These are phyloP conservation scores for Pagetopsis macropterus DNA, from an alignment of 2,797 vertebrate species.

Conservation along the genomic window DNA sequence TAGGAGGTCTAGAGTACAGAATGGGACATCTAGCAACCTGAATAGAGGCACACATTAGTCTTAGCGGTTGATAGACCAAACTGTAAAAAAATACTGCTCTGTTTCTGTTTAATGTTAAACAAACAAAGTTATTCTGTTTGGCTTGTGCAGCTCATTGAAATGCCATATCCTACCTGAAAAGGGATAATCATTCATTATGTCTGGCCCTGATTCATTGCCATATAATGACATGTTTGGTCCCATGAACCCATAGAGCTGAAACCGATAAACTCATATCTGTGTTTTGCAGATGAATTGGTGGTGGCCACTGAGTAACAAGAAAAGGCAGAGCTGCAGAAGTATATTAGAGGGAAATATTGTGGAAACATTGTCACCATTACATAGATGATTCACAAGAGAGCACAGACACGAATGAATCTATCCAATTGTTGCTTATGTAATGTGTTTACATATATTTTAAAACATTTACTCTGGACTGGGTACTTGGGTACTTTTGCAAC, in stretches of 20 bases:
- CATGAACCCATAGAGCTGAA: neutral
- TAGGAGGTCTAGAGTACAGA: slow-evolving; percentile 1
- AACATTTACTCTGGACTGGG: neutral
- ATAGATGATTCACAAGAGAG: neutral
- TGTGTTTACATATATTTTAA: neutral
- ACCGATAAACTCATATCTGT: neutral
- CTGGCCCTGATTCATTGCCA: neutral
- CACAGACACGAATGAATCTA: neutral
- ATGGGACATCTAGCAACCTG: neutral
- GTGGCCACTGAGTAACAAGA: neutral
- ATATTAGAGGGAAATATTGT: neutral
- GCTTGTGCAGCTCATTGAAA: neutral
- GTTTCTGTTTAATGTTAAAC: neutral
- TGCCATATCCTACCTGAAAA: neutral
- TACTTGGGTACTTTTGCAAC: neutral
- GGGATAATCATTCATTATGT: neutral
- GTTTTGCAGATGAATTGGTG: neutral
- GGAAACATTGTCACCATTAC: neutral
- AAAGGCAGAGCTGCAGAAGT: neutral
- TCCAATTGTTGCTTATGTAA: neutral
- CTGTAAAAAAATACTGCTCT: neutral
- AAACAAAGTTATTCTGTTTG: neutral
- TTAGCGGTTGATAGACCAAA: neutral
- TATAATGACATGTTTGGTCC: no score
- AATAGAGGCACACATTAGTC: neutral